Conservation (phyloP, 2,797 vertebrate genomes). For the Mus spretus region DNA sequence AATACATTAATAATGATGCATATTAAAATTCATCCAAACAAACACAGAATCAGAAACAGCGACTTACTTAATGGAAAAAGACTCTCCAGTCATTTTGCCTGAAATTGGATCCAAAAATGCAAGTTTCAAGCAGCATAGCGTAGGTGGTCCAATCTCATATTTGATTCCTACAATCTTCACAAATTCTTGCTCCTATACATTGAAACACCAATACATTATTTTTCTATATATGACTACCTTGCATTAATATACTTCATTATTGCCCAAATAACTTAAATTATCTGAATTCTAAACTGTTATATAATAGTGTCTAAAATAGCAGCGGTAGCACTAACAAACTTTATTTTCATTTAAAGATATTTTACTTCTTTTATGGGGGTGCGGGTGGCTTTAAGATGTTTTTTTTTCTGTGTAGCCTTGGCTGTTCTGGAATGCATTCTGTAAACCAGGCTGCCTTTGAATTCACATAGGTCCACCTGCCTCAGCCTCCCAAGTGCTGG, state of each 20-base stretch:
- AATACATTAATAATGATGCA: not conserved
- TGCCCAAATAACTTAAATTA: conserved; percentile 49
- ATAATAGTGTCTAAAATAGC: not conserved
- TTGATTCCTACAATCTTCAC: conserved; percentile 99
- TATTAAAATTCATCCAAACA: conserved; percentile 41
- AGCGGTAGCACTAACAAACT: not conserved
- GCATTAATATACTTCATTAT: conserved; percentile 51
- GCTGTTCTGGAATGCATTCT: not conserved
- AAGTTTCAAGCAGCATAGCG: conserved; percentile 98
- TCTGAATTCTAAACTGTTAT: conserved; percentile 22
- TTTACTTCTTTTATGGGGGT: not conserved
- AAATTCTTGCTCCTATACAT: conserved; percentile 96
- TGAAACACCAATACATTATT: conserved; percentile 63
- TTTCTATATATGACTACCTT: conserved; percentile 47
- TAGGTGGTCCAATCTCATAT: conserved; percentile 97
- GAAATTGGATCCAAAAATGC: conserved; percentile 97
- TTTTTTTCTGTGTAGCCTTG: not conserved
- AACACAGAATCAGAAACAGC: conserved; percentile 12
- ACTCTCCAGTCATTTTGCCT: conserved; percentile 98
- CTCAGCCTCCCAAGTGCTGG: not conserved
- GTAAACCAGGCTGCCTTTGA: not conserved
- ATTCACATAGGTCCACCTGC: not conserved
- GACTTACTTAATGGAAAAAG: conserved; percentile 98
- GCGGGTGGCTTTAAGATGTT: not conserved
- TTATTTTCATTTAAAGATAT: not conserved